A percentile compares a stretch with the other conserved stretches of the same genome.
These are phyloP conservation scores for Tylochromis polylepis DNA, from an alignment of 2,113 vertebrate species.

Conservation along the genomic window DNA sequence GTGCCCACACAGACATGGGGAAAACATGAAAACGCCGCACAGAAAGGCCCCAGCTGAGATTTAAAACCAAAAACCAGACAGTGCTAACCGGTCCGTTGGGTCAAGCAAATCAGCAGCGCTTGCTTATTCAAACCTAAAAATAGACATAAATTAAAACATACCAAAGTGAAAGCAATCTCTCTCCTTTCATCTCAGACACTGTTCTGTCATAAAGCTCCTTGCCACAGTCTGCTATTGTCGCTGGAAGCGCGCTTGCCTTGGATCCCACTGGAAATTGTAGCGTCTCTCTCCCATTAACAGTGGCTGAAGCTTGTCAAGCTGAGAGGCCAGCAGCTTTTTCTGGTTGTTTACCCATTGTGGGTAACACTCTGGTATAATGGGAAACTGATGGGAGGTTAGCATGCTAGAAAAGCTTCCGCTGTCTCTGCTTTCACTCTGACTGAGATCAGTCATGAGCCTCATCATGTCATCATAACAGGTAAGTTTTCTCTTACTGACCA, in stretches of 20 bases:
- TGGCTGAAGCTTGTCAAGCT: background rate
- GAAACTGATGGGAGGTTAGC: background rate
- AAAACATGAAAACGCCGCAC: background rate
- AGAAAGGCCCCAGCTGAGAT: background rate
- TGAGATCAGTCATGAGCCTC: background rate
- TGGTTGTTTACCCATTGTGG: background rate
- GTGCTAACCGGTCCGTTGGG: background rate
- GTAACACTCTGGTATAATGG: background rate
- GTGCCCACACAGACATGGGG: background rate
- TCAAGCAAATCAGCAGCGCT: background rate
- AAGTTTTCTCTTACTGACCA: background rate
- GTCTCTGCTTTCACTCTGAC: background rate
- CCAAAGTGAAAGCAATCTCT: background rate
- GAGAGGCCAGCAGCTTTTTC: background rate
- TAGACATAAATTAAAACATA: background rate
- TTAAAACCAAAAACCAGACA: background rate
- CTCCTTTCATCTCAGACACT: background rate
- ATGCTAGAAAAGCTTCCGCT: background rate
- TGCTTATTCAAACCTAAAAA: background rate
- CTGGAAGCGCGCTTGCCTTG: background rate
- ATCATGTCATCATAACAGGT: background rate
- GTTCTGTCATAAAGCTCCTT: background rate
- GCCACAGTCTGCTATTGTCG: background rate
- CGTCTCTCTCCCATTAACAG: background rate
- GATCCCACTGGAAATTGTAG: too few species aligned